Evolutionary conservation across 1,140 invertebrate genomes (phyloP).

Genomic region (Spodoptera frugiperda): DNA sequence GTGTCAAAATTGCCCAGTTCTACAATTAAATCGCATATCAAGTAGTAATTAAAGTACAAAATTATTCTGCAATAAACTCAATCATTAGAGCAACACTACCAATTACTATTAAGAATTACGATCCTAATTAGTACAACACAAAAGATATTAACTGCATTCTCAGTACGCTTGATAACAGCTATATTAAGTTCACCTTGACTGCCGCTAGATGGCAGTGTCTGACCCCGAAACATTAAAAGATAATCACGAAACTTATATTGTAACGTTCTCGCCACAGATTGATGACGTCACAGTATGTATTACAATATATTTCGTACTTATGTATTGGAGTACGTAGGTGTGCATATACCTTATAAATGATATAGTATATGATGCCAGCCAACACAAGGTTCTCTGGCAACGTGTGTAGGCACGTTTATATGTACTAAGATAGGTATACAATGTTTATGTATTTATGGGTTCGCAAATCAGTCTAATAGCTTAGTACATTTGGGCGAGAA

Average conservation of each 20-base stretch:
- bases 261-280: slow-evolving; percentile 15
- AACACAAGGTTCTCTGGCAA: slow-evolving; percentile 18
- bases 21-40: too few species aligned
- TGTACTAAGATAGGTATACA: too few species aligned
- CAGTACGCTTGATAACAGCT: neutral
- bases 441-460: neutral
- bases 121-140: neutral
- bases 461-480: neutral
- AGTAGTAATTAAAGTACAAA: neutral
- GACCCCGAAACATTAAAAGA: slow-evolving; percentile 42
- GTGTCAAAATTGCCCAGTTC: neutral
- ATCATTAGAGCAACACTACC: too few species aligned
- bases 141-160: slow-evolving; percentile 5
- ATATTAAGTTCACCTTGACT: slow-evolving; percentile 35
- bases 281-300: slow-evolving; percentile 26
- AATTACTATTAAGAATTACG: neutral
- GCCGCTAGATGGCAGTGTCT: neutral
- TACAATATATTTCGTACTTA: slow-evolving; percentile 1
- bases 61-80: neutral
- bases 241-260: slow-evolving; percentile 41
- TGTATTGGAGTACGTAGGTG: slow-evolving; percentile 7
- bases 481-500: neutral
- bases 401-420: slow-evolving; percentile 2
- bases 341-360: neutral
- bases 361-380: slow-evolving; percentile 9